A percentile compares a stretch with the other conserved stretches of the same genome.
Conservation (phyloP, 2,888 invertebrate genomes). For the Phasia obesa region DNA sequence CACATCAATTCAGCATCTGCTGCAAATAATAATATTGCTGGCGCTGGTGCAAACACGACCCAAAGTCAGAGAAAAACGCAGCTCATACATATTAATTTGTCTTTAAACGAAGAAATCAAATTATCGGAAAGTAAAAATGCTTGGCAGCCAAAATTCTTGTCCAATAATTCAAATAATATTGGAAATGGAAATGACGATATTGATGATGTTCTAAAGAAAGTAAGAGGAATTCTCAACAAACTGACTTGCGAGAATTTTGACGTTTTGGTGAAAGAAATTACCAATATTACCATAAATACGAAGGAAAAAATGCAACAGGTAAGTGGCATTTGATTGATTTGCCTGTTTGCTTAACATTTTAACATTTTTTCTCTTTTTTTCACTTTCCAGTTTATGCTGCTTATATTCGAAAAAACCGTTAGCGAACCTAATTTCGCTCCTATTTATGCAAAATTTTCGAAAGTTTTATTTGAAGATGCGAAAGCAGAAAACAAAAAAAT, state of each 20-base stretch:
- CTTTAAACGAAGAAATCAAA: conserved; percentile 80
- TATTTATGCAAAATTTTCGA: conserved; percentile 80
- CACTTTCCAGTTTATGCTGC: conserved; percentile 79
- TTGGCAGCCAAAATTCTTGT: conserved; percentile 78
- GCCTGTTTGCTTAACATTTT: too few relatives aligned
- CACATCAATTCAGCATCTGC: conserved; percentile 54
- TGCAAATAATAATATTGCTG: conserved; percentile 62
- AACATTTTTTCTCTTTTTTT: too few relatives aligned
- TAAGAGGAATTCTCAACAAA: conserved; percentile 80
- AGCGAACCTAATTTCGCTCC: conserved; percentile 81
- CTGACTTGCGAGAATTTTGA: conserved; percentile 80
- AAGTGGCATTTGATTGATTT: conserved; percentile 62
- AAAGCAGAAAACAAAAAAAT: conserved; percentile 77
- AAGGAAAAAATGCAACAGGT: conserved; percentile 79
- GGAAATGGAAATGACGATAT: conserved; percentile 74
- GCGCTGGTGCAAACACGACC: neutral
- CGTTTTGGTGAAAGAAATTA: conserved; percentile 79
- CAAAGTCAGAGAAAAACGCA: conserved; percentile 74
- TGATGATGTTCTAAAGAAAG: conserved; percentile 78
- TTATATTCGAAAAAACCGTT: conserved; percentile 81
- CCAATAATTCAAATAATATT: neutral
- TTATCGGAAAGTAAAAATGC: conserved; percentile 80
- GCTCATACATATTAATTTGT: conserved; percentile 79
- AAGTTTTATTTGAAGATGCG: conserved; percentile 79
- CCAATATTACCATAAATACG: conserved; percentile 77